Evolutionary conservation across 2,797 vertebrate genomes (phyloP).

Genomic region (Trichosurus vulpecula): DNA sequence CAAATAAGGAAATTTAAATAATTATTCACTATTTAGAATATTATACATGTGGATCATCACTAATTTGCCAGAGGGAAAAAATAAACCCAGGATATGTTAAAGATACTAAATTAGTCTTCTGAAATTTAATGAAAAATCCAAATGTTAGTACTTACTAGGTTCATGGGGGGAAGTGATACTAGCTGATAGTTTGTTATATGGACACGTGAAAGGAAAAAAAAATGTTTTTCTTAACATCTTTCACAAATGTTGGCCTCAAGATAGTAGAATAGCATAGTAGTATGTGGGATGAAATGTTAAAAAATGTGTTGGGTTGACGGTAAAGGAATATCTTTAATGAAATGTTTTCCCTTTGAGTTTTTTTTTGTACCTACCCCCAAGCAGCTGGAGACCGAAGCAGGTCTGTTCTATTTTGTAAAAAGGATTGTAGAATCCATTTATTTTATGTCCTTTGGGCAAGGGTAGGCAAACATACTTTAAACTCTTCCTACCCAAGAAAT

Average conservation of each 20-base stretch:
- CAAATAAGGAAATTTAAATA: background rate
- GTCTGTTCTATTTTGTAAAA: slow-evolving; percentile 42
- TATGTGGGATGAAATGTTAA: slow-evolving; percentile 46
- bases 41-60: background rate
- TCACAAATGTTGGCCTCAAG: slow-evolving; percentile 28
- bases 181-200: slow-evolving; percentile 23
- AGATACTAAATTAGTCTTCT: slow-evolving; percentile 11
- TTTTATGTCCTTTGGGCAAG: slow-evolving; percentile 26
- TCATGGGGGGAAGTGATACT: background rate
- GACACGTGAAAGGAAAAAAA: background rate
- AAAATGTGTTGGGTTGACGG: slow-evolving; percentile 17
- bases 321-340: slow-evolving; percentile 48
- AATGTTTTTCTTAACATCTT: slow-evolving; percentile 37
- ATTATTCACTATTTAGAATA: slow-evolving; percentile 34
- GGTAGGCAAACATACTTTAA: slow-evolving; percentile 9
- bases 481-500: slow-evolving; percentile 18
- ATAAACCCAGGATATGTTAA: slow-evolving; percentile 5
- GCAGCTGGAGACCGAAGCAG: slow-evolving; percentile 39
- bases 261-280: slow-evolving; percentile 36
- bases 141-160: background rate
- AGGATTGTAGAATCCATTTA: slow-evolving; percentile 44
- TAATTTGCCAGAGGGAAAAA: background rate
- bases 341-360: slow-evolving; percentile 48
- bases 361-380: background rate
- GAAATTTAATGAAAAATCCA: background rate